Evolutionary conservation across 1,140 invertebrate species (phyloP).

Genomic region (Doryteuthis pealeii): DNA sequence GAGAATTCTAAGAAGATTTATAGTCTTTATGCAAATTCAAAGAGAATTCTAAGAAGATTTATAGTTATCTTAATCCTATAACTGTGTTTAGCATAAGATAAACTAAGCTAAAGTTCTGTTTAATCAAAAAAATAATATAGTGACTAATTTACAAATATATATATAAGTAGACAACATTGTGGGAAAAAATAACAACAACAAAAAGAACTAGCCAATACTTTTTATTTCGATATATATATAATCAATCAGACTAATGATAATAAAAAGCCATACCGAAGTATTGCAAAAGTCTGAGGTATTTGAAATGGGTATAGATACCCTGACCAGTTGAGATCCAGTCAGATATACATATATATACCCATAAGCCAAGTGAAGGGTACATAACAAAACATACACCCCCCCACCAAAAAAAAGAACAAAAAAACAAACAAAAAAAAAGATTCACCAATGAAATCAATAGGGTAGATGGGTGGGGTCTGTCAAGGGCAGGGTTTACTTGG

Average conservation of each 20-base stretch:
- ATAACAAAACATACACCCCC: slow-evolving; percentile 4
- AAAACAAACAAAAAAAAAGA: not conserved
- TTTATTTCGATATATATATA: slow-evolving; percentile 6
- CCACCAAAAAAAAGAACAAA: not conserved
- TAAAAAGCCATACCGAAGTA: slow-evolving; percentile 10
- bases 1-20: too few species aligned
- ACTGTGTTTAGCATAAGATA: too few species aligned
- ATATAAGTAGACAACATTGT: too few species aligned
- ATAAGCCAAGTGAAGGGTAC: slow-evolving; percentile 7
- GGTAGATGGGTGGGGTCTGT: not conserved
- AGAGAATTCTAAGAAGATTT: too few species aligned
- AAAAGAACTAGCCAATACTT: slow-evolving; percentile 5
- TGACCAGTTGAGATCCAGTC: not conserved
- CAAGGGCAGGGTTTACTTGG: slow-evolving; percentile 8
- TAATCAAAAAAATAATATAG: too few species aligned
- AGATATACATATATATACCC: not conserved
- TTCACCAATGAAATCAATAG: slow-evolving; percentile 4
- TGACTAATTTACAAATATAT: too few species aligned
- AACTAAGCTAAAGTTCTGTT: too few species aligned
- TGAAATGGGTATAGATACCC: not conserved
- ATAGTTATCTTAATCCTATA: too few species aligned
- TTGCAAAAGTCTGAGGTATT: slow-evolving; percentile 11
- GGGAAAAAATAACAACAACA: not conserved
- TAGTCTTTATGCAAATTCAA: too few species aligned
- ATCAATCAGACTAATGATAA: slow-evolving; percentile 10